Base-by-base conservation (phyloP, 2,797 vertebrate genomes). In the Dicrostonyx torquatus region DNA sequence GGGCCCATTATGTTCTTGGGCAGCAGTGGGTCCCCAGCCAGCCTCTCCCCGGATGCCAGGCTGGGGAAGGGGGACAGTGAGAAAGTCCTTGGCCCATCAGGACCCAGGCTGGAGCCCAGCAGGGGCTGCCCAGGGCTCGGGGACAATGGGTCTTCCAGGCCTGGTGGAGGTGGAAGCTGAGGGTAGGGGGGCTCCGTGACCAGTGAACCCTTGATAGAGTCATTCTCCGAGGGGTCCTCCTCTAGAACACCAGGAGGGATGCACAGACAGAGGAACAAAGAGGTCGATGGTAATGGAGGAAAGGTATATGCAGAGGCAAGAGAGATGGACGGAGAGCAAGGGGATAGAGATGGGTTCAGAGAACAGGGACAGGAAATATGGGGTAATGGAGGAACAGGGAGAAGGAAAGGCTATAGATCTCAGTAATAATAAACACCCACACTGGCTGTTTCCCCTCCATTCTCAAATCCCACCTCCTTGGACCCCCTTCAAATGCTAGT, bases 151-250 rank as follows among this genome's bases (percentile, higher is more conserved):
- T 99, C 98, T 0, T 99, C 99, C 0, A 95, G 97, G 0, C 95
- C 94, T 0, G 98, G 96, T 0, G 96, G 60, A 0, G 98, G 98
- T 10, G 98, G 96, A 53, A 97, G 97, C 88, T 97, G 98, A 45
- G 99, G 98, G 97, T 98, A 99, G 1, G 99, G 98, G 91, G 98
- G 99, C 0, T 98, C 98, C 0, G 98, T 98, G 97, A 98, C 98
- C 97, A 98, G 95, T 0, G 98, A 97, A 90, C 99, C 99, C 97
- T 99, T 99, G 79, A 98, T 98, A 0, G 98, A 98, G 84, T 99
- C 99, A 2, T 99, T 99, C 70, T 99, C 98, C 0, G 99, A 99
- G 91, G 98, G 99, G 96, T 99, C 99, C 92, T 99, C 99, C 98
- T 99, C 99, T 99, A 98, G 97, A 98, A 94, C 94, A 66, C 66